These are phyloP conservation scores for Diuraphis noxia DNA, from an alignment of 1,140 invertebrate species.

Conservation along the genomic window DNA sequence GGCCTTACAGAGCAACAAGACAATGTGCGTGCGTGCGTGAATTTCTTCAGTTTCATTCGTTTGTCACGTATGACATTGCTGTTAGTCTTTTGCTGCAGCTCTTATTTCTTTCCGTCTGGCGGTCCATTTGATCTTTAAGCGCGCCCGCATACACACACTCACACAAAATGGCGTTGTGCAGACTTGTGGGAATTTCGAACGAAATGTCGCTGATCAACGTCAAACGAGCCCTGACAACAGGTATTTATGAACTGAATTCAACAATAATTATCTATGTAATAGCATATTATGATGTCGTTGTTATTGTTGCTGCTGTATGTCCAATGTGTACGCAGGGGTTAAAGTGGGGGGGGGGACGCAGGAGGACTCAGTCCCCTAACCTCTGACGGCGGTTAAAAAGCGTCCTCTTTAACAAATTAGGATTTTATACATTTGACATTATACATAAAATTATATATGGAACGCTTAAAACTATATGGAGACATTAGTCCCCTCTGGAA, in stretches of 20 bases:
- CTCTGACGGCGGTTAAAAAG: no score
- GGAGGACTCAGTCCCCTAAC: no score
- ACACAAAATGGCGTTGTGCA: constrained; percentile 36
- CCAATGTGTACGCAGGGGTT: no score
- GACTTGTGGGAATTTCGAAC: constrained; percentile 44
- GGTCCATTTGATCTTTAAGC: not conserved
- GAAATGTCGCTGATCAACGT: constrained; percentile 46
- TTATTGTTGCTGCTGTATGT: not conserved
- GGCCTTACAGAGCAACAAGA: not conserved
- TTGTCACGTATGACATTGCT: constrained; percentile 38
- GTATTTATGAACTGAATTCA: not conserved
- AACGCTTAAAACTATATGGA: no score
- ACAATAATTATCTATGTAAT: not conserved
- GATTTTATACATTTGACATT: no score
- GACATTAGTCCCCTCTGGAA: no score
- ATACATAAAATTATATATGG: no score
- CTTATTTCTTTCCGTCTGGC: not conserved
- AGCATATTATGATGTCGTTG: not conserved
- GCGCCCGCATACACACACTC: not conserved
- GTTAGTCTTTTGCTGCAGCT: not conserved
- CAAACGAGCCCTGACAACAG: constrained; percentile 37
- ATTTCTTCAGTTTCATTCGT: not conserved
- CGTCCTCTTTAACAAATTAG: no score
- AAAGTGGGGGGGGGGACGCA: no score
- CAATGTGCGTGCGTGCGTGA: not conserved